A percentile compares a stretch with the other conserved stretches of the same genome.
These are phyloP conservation scores for Vidua chalybeata DNA, from an alignment of 2,113 vertebrate genomes.

Conservation along the genomic window DNA sequence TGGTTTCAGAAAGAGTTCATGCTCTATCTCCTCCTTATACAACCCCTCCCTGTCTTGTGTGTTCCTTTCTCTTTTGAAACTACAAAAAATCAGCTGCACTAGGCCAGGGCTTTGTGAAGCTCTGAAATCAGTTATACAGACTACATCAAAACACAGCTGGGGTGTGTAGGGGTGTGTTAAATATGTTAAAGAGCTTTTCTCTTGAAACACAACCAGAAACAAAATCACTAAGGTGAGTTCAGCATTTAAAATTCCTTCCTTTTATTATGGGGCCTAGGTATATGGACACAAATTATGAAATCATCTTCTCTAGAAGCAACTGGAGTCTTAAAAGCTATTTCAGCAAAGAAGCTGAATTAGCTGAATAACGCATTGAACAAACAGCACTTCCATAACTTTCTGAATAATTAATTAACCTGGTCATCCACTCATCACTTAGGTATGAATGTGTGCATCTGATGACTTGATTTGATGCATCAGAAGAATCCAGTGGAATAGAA, in stretches of 20 bases:
- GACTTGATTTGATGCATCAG: neutral
- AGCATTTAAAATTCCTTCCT: neutral
- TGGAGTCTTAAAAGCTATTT: neutral
- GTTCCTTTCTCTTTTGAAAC: neutral
- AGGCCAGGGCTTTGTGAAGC: neutral
- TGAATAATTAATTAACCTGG: neutral
- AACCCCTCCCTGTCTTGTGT: neutral
- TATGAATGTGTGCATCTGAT: neutral
- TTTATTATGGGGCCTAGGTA: neutral
- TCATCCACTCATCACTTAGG: neutral
- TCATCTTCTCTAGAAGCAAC: neutral
- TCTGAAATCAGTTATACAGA: neutral
- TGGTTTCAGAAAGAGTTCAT: neutral
- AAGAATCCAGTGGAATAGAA: neutral
- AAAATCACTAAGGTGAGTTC: neutral
- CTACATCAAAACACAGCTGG: neutral
- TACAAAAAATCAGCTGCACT: neutral
- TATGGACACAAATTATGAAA: neutral
- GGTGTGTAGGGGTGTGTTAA: neutral
- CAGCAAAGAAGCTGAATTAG: neutral
- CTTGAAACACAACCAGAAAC: neutral
- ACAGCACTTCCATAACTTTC: neutral
- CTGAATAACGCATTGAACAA: neutral
- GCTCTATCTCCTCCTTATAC: neutral
- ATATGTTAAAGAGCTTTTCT: neutral